phyloP scores from a whole-genome alignment of 2,888 invertebrate species.

The Conistra vaccinii region DNA sequence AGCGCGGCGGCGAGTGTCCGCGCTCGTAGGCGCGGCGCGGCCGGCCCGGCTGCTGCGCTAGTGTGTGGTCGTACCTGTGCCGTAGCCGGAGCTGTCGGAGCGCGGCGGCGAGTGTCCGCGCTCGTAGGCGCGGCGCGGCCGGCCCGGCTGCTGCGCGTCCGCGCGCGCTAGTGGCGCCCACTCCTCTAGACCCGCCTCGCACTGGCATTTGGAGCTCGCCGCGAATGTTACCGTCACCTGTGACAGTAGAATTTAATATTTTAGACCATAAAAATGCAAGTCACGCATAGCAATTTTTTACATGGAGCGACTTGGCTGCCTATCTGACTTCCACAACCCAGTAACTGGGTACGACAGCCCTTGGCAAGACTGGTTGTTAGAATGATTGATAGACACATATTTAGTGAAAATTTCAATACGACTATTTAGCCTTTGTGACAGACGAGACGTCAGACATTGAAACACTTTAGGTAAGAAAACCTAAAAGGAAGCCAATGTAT shows the following conservation, averaged over 20 bases:
- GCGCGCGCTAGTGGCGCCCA: constrained; percentile 79
- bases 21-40: constrained; percentile 93
- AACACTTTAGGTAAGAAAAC: not conserved
- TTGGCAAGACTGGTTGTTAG: too few species aligned
- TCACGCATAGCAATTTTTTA: not conserved
- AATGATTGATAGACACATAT: too few species aligned
- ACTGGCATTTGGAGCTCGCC: constrained; percentile 91
- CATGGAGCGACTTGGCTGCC: too few species aligned
- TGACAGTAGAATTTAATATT: not conserved
- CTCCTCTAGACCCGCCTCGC: constrained; percentile 82
- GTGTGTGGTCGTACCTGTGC: constrained; percentile 92
- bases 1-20: constrained; percentile 95
- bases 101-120: constrained; percentile 95
- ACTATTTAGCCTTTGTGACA: not conserved
- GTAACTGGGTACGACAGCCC: too few species aligned
- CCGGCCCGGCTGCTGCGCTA: constrained; percentile 80
- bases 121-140: constrained; percentile 93
- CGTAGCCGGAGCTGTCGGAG: constrained; percentile 96
- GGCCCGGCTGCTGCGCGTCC: constrained; percentile 88
- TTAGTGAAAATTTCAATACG: not conserved
- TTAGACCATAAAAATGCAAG: not conserved
- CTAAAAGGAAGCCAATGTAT: not conserved
- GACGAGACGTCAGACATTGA: not conserved
- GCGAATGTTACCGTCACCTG: constrained; percentile 92
- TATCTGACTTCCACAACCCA: too few species aligned